Evolutionary conservation across 2,888 invertebrate species (phyloP).

Genomic region (Melanostoma mellinum): DNA sequence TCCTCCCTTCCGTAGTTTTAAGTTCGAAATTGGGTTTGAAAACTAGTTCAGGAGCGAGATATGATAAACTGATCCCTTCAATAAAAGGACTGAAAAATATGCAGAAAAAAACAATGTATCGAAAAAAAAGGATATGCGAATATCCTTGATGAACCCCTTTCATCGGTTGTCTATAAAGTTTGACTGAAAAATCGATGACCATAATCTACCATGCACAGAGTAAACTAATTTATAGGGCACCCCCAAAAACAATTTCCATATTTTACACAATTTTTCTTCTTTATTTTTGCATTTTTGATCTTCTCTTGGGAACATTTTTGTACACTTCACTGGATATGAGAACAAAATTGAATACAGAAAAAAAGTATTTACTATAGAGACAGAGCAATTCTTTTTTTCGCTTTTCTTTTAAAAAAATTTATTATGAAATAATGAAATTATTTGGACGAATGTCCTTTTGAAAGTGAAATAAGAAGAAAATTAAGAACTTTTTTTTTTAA

Average conservation of each 20-base stretch:
- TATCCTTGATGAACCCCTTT: constrained; percentile 24
- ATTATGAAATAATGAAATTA: background rate
- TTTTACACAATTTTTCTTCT: constrained; percentile 29
- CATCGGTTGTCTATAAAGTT: constrained; percentile 48
- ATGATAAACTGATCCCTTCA: constrained; percentile 36
- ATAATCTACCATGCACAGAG: constrained; percentile 49
- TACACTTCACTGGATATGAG: constrained; percentile 61
- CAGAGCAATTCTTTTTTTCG: constrained; percentile 5
- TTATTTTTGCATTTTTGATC: constrained; percentile 11
- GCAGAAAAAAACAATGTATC: background rate
- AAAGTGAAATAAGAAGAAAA: background rate
- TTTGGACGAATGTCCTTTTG: background rate
- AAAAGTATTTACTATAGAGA: constrained; percentile 1
- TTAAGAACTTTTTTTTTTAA: constrained; percentile 2
- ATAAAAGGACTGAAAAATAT: constrained; percentile 6
- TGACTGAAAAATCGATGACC: constrained; percentile 67
- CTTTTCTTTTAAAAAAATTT: constrained; percentile 15
- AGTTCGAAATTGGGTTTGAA: constrained; percentile 14
- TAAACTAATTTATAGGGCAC: constrained; percentile 50
- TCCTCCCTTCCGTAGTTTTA: constrained; percentile 28
- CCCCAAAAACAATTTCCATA: constrained; percentile 48
- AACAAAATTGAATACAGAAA: constrained; percentile 56
- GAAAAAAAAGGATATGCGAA: background rate
- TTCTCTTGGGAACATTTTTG: constrained; percentile 46
- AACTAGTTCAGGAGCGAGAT: constrained; percentile 7